Conservation (phyloP, 1,140 invertebrate genomes). For the Cherax destructor region DNA sequence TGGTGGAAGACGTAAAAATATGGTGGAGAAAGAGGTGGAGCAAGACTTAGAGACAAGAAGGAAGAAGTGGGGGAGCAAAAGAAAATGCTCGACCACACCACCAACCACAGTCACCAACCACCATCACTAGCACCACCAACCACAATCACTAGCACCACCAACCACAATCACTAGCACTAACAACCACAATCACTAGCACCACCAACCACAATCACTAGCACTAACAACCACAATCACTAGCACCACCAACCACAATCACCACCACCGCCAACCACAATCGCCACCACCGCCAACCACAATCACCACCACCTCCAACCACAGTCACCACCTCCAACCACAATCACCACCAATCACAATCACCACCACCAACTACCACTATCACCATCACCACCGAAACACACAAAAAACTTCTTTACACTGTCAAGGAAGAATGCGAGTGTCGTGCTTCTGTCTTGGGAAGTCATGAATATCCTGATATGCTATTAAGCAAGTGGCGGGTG, state of each 20-base stretch:
- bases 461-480: slow-evolving; percentile 59
- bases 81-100: no score
- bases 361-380: neutral
- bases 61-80: no score
- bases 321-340: neutral
- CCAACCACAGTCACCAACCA: no score
- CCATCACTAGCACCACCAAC: no score
- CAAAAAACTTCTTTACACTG: neutral
- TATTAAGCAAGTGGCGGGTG: slow-evolving; percentile 35
- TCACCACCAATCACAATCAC: neutral
- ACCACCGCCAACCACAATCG: neutral
- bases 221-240: neutral
- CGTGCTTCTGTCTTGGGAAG: neutral
- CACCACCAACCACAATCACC: neutral
- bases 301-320: neutral
- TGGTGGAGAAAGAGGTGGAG: no score
- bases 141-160: neutral
- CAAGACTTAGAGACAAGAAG: no score
- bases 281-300: neutral
- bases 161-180: neutral
- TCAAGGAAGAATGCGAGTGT: slow-evolving; percentile 6
- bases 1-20: no score
- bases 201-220: neutral
- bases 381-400: neutral
- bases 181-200: neutral